Evolutionary conservation across 2,113 vertebrate species (phyloP).

Genomic region (Ivindomyrus marchei): DNA sequence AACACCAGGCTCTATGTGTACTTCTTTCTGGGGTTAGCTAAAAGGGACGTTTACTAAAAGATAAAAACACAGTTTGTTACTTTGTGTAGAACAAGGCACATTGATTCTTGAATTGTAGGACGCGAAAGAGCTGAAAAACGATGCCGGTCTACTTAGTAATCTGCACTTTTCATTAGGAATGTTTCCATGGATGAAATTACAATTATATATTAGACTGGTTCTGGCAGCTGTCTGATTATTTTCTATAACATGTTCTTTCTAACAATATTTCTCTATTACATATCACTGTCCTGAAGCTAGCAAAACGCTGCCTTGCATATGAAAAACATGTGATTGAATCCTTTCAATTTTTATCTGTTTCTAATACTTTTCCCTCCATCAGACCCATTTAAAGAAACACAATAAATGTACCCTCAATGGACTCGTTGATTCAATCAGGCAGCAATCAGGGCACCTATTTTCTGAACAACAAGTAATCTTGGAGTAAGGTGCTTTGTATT

Average conservation of each 20-base stretch:
- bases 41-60: not conserved
- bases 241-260: not conserved
- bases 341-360: constrained; percentile 3
- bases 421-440: constrained; percentile 20
- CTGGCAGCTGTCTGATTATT: not conserved
- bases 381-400: constrained; percentile 14
- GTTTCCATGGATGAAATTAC: not conserved
- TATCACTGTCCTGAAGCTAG: constrained; percentile 18
- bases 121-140: not conserved
- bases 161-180: not conserved
- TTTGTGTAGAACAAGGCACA: not conserved
- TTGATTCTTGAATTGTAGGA: not conserved
- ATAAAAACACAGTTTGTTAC: not conserved
- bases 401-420: constrained; percentile 12
- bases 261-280: not conserved
- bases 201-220: not conserved
- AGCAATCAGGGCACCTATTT: constrained; percentile 13
- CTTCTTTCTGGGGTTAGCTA: constrained; percentile 19
- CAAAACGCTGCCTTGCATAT: not conserved
- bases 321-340: constrained; percentile 3
- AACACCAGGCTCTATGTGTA: constrained; percentile 32
- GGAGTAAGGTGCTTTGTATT: constrained; percentile 8
- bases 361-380: not conserved
- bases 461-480: not conserved
- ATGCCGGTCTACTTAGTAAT: not conserved